These are phyloP conservation scores for Microcaecilia unicolor DNA, from an alignment of 2,797 vertebrate genomes.

Conservation along the genomic window DNA sequence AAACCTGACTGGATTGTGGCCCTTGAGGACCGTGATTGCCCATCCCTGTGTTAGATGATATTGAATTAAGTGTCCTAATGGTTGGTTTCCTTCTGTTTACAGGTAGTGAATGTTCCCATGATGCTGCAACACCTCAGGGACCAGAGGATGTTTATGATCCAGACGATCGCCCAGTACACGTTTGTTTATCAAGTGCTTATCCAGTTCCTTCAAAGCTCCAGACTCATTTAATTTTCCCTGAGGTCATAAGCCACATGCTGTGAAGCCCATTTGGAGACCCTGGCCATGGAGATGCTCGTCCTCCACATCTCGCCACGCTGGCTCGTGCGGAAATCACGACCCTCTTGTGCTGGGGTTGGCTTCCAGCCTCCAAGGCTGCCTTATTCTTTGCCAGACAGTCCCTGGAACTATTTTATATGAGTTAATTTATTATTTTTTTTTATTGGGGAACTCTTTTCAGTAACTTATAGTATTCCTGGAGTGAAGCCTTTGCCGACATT, in stretches of 20 bases:
- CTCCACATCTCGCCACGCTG: too few species aligned
- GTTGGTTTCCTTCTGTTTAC: conserved; percentile 13
- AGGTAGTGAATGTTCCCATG: conserved; percentile 84
- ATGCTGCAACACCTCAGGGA: conserved; percentile 84
- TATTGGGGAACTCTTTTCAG: conserved; percentile 40
- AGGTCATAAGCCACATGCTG: conserved; percentile 2
- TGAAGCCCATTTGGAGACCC: conserved; percentile 17
- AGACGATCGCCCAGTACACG: conserved; percentile 91
- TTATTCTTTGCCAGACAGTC: conserved; percentile 16
- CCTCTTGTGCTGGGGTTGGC: conserved; percentile 11
- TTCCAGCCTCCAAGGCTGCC: conserved; percentile 27
- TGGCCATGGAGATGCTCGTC: neutral
- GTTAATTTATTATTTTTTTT: conserved; percentile 69
- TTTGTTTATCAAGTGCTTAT: conserved; percentile 95
- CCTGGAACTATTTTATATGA: conserved; percentile 50
- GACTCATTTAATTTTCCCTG: conserved; percentile 74
- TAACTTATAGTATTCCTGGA: conserved; percentile 25
- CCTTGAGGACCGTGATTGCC: too few species aligned
- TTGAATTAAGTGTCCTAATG: too few species aligned
- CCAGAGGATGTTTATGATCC: conserved; percentile 93
- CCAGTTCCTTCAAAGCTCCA: conserved; percentile 89
- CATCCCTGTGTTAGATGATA: neutral
- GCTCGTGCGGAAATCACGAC: too few species aligned
- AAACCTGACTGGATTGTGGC: too few species aligned
- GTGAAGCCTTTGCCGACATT: conserved; percentile 18